Evolutionary conservation across 2,113 vertebrate species (phyloP).

Genomic region (Cyanoliseus patagonus): DNA sequence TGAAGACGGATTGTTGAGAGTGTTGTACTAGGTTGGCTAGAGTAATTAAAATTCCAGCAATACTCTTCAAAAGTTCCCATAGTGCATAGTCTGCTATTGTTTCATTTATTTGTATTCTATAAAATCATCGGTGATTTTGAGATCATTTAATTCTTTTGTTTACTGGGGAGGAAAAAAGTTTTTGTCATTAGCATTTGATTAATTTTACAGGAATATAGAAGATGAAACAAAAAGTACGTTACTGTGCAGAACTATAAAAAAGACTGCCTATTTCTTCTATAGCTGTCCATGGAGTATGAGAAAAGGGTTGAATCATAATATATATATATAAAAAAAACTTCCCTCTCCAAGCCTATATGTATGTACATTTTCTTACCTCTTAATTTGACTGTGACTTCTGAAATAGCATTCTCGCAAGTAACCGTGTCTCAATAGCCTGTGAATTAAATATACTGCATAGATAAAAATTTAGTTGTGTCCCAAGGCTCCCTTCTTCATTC

Average conservation of each 20-base stretch:
- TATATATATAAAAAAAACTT: neutral
- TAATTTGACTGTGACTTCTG: neutral
- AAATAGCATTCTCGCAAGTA: neutral
- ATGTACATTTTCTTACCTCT: neutral
- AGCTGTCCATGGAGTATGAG: neutral
- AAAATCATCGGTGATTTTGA: neutral
- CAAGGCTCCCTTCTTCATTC: neutral
- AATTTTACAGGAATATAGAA: neutral
- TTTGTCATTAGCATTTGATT: neutral
- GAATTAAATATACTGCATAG: neutral
- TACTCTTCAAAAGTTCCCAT: neutral
- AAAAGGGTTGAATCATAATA: neutral
- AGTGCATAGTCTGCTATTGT: neutral
- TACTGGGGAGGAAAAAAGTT: neutral
- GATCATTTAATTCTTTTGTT: neutral
- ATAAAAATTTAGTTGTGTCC: neutral
- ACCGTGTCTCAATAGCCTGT: neutral
- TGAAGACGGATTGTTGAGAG: neutral
- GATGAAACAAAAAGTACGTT: neutral
- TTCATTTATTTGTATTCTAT: neutral
- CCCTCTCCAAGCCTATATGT: neutral
- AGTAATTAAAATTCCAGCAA: neutral
- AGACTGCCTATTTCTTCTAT: neutral
- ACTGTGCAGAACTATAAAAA: neutral
- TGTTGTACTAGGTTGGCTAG: neutral